Evolutionary conservation across 2,113 vertebrate species (phyloP).

Genomic region (Psilopsiagon aymara): DNA sequence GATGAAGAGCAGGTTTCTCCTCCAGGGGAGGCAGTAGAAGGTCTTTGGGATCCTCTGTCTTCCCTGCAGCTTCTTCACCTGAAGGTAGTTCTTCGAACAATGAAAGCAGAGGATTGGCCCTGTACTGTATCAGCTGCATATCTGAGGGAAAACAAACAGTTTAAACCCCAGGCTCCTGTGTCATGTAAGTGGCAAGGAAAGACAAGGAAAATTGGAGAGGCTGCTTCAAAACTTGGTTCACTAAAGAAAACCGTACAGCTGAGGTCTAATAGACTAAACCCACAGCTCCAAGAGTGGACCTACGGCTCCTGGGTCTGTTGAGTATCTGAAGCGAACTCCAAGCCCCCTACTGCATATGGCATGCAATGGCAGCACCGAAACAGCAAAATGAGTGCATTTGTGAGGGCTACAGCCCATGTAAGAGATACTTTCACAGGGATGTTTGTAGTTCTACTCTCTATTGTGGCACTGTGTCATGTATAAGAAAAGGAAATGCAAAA

Average conservation of each 20-base stretch:
- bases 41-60: neutral
- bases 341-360: neutral
- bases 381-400: neutral
- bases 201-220: neutral
- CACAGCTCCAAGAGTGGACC: neutral
- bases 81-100: slow-evolving; percentile 55
- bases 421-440: neutral
- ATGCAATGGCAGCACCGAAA: neutral
- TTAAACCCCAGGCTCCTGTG: neutral
- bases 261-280: neutral
- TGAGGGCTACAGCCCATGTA: fast-evolving
- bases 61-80: slow-evolving; percentile 12
- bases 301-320: neutral
- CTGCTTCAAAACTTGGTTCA: neutral
- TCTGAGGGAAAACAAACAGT: slow-evolving; percentile 52
- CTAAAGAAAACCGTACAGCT: neutral
- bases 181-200: neutral
- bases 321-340: neutral
- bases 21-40: slow-evolving; percentile 21
- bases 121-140: slow-evolving; percentile 68
- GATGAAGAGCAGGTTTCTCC: slow-evolving; percentile 19
- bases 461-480: neutral
- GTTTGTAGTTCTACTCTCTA: neutral
- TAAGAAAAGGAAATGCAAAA: neutral
- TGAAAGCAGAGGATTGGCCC: slow-evolving; percentile 57